phyloP scores from a whole-genome alignment of 1,140 invertebrate species.

The Drosophila malerkotliana region DNA sequence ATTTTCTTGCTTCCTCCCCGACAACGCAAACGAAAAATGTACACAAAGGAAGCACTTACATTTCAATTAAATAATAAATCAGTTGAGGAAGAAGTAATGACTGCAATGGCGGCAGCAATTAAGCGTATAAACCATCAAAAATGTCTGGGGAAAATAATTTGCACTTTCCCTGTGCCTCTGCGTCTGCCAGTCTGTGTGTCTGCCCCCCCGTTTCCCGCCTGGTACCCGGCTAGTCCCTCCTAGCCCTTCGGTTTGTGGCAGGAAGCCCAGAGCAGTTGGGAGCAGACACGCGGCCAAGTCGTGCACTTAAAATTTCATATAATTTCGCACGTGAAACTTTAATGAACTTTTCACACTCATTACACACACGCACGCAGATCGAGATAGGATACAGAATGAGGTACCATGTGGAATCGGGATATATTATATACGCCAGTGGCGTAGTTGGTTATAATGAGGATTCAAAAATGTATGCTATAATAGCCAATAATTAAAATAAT shows the following conservation, averaged over 20 bases:
- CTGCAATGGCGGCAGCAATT: constrained; percentile 47
- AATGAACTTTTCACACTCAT: constrained; percentile 79
- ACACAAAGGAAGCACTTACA: constrained; percentile 16
- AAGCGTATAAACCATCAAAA: constrained; percentile 46
- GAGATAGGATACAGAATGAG: constrained; percentile 1
- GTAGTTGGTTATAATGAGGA: neutral
- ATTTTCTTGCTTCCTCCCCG: neutral
- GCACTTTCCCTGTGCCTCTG: constrained; percentile 27
- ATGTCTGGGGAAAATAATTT: constrained; percentile 60
- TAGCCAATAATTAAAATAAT: neutral
- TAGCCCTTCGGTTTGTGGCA: neutral
- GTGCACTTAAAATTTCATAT: constrained; percentile 70
- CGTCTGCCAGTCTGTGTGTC: neutral
- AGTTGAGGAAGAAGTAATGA: constrained; percentile 57
- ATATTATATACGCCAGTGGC: neutral
- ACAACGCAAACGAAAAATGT: neutral
- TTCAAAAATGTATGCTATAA: neutral
- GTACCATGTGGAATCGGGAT: neutral
- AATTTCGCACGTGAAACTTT: constrained; percentile 78
- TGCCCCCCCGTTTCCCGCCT: neutral
- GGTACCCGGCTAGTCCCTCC: neutral
- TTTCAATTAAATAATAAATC: constrained; percentile 60
- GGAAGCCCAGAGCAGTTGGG: constrained; percentile 30
- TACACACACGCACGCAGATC: constrained; percentile 51
- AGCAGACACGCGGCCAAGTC: constrained; percentile 41